Percentiles rank a stretch among this genome's conserved stretches.
phyloP scores from a whole-genome alignment of 2,888 invertebrate species.

The Acanthosoma haemorrhoidale region DNA sequence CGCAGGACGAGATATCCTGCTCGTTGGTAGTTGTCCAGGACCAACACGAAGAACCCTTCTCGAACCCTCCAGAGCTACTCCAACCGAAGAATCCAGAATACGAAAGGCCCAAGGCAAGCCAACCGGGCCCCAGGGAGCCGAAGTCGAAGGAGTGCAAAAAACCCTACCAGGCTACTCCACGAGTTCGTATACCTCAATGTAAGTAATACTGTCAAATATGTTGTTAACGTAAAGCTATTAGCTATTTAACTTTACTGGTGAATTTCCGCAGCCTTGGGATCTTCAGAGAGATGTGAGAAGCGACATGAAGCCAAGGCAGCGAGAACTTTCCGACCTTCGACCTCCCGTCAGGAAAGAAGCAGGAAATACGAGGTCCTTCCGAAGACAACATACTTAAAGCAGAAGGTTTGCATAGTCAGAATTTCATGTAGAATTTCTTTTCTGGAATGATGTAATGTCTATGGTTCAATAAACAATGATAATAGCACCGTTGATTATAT shows the following conservation, averaged over 20 bases:
- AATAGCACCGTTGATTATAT: no score
- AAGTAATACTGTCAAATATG: no score
- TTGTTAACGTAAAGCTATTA: no score
- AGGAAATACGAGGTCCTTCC: background rate
- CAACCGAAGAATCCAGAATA: background rate
- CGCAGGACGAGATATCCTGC: no score
- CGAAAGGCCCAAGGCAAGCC: no score
- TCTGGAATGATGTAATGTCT: no score
- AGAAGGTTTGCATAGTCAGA: conserved; percentile 10
- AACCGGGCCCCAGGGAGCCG: no score
- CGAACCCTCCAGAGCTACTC: background rate
- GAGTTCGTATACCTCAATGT: background rate
- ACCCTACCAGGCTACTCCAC: background rate
- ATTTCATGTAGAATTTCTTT: no score
- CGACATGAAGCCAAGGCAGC: background rate
- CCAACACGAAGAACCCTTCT: background rate
- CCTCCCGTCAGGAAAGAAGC: background rate
- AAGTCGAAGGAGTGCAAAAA: background rate
- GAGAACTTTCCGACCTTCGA: background rate
- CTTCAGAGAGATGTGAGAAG: background rate
- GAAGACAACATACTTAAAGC: background rate
- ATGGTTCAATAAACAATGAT: no score
- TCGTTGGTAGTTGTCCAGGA: background rate
- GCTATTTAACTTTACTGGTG: no score
- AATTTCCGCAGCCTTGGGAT: background rate